Percentiles rank a stretch among this genome's conserved stretches.
These are phyloP conservation scores for Atta cephalotes DNA, from an alignment of 1,140 invertebrate species.

Conservation along the genomic window DNA sequence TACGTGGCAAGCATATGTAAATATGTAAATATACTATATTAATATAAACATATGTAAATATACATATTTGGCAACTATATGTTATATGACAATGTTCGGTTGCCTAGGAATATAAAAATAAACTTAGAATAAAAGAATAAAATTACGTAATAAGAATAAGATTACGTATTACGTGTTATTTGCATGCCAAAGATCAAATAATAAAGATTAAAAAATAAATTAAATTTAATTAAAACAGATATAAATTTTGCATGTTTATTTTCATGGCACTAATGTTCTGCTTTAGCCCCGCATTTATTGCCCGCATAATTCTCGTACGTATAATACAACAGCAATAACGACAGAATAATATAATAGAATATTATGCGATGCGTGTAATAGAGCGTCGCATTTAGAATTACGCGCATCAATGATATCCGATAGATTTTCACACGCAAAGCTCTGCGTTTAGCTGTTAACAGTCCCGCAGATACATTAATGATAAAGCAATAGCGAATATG, in stretches of 20 bases:
- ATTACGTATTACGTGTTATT: not conserved
- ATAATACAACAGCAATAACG: not conserved
- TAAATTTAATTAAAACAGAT: not conserved
- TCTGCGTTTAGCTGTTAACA: constrained; percentile 5
- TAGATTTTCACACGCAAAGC: constrained; percentile 14
- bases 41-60: too few relatives aligned
- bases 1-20: too few relatives aligned
- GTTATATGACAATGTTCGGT: too few relatives aligned
- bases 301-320: not conserved
- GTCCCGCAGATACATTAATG: constrained; percentile 14
- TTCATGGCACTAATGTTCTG: not conserved
- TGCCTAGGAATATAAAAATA: not conserved
- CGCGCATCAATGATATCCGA: constrained; percentile 15
- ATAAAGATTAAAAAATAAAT: too few relatives aligned
- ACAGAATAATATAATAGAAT: constrained; percentile 16
- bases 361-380: constrained; percentile 22
- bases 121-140: not conserved
- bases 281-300: not conserved
- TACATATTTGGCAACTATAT: too few relatives aligned
- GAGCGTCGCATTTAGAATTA: constrained; percentile 13
- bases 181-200: not conserved
- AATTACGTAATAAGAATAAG: not conserved
- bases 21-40: too few relatives aligned
- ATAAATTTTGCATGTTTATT: not conserved
- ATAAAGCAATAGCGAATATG: constrained; percentile 42